Base-by-base conservation (phyloP, 2,797 vertebrate genomes). In the Sorex maritimensis region DNA sequence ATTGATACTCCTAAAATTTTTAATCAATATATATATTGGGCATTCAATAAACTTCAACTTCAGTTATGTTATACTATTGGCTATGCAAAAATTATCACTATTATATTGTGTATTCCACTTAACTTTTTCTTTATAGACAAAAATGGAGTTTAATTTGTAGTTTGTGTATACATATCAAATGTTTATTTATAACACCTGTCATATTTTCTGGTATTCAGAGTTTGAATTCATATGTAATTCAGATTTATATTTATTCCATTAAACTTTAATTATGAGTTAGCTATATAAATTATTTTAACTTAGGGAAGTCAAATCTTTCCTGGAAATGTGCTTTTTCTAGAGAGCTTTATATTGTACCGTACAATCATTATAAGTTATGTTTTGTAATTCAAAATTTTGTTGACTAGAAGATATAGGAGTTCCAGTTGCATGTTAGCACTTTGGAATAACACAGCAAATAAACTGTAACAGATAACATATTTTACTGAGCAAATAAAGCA, bases 261-360 rank as follows among this genome's bases (percentile, higher is more conserved):
- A 94, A 94, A 82, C 65, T 88, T 91, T 78, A 52, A 79, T 85
- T 90, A 75, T 91, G 49, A 78, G 6, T 68, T 90, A 46, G 61
- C 26, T 93, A 55, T 17, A 81, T 52, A 75, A 81, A 68, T 65
- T 91, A 23, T 67, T 91, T 83, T 86, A 61, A 90, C 65, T 81
- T 6, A 67, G 24, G 24, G 88, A 28, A 95, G 89, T 46, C 21
- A 77, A 90, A 83, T 63, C 12, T 38, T 41, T 92, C n/a, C 23
- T 73, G 30, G 24, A 92, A 95, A 78, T 38, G 21, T 58, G 1
- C 28, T 13, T 21, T 38, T 41, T 46, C 13, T 3, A 26, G 46
- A 61, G 8, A 63, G 2, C 1, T 72, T 81, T 5, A 15, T 82
- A 10, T 44, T 94, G 38, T 30, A 3, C 49, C 49, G 11, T 11